Percentiles rank a stretch among this genome's conserved stretches.
Conservation (phyloP, 2,797 vertebrate genomes). For the Otus scops region DNA sequence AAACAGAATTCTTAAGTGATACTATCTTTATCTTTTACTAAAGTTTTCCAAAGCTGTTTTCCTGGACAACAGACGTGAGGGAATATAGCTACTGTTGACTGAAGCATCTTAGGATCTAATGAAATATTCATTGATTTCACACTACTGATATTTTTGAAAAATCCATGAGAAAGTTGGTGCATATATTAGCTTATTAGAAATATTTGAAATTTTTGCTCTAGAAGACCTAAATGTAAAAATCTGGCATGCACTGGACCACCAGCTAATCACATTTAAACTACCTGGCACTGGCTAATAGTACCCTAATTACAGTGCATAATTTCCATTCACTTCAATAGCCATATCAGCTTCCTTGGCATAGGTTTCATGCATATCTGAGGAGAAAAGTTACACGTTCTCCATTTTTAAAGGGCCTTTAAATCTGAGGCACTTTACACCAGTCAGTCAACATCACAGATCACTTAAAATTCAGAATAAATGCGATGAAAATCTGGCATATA, state of each 20-base stretch:
- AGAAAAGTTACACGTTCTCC: neutral
- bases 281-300: neutral
- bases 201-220: neutral
- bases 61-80: neutral
- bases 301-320: neutral
- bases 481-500: neutral
- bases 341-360: neutral
- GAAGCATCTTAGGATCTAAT: slow-evolving; percentile 11
- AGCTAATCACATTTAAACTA: slow-evolving; percentile 12
- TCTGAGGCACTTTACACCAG: neutral
- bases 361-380: neutral
- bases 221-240: neutral
- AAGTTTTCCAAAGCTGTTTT: slow-evolving; percentile 2
- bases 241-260: neutral
- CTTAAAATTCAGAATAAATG: slow-evolving; percentile 13
- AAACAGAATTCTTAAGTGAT: slow-evolving; percentile 1
- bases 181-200: slow-evolving; percentile 11
- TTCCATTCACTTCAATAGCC: neutral
- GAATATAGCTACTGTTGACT: slow-evolving; percentile 12
- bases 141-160: slow-evolving; percentile 2
- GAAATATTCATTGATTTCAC: slow-evolving; percentile 54
- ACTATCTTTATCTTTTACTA: neutral
- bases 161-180: neutral
- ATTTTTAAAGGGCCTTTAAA: slow-evolving; percentile 17
- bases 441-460: neutral